Evolutionary conservation across 2,888 invertebrate genomes (phyloP).

Genomic region (Digitonthophagus gazella): DNA sequence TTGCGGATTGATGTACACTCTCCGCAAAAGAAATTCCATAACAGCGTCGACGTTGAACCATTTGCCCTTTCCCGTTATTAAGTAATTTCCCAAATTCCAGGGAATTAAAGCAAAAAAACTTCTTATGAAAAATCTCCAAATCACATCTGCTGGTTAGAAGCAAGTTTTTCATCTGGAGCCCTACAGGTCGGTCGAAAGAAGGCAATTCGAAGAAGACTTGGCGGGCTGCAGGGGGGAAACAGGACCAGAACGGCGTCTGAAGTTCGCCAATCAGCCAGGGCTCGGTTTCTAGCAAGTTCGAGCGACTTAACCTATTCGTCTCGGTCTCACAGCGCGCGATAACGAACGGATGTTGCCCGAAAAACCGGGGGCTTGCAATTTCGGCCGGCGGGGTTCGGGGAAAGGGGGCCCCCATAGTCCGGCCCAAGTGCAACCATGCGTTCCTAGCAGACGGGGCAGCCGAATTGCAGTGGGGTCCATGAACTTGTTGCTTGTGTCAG

Average conservation of each 20-base stretch:
- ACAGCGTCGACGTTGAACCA: neutral
- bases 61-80: too few relatives aligned
- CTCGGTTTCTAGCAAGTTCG: neutral
- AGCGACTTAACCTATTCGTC: neutral
- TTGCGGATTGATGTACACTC: neutral
- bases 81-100: too few relatives aligned
- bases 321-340: neutral
- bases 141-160: too few relatives aligned
- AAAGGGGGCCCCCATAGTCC: conserved; percentile 45
- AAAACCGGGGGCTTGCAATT: neutral
- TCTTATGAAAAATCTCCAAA: too few relatives aligned
- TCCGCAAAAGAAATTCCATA: neutral
- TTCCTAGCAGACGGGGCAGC: conserved; percentile 50
- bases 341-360: neutral
- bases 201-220: neutral
- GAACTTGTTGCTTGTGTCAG: conserved; percentile 31
- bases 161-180: too few relatives aligned
- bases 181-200: too few relatives aligned
- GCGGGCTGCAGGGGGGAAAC: neutral
- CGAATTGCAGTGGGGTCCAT: conserved; percentile 51
- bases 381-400: neutral
- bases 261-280: neutral
- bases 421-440: conserved; percentile 52
- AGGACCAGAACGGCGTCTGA: neutral
- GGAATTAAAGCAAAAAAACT: too few relatives aligned